Percentiles rank a stretch among this genome's conserved stretches.
Evolutionary conservation across 2,888 invertebrate species (phyloP).

Genomic region (Dendrolimus pini): DNA sequence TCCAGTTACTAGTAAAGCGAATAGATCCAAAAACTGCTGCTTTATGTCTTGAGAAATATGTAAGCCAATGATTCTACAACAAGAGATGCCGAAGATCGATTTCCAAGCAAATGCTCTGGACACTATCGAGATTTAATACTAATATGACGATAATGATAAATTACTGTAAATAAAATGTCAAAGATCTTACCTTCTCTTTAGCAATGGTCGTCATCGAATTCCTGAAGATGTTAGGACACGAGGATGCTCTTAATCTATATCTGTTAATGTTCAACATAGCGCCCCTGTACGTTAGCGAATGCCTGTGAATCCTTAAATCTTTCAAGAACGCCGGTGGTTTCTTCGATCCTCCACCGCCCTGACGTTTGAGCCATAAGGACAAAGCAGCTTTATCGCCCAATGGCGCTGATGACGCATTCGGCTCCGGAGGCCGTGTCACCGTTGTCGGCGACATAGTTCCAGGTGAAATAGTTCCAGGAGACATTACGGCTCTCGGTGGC

Average conservation of each 20-base stretch:
- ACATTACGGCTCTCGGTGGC: conserved; percentile 46
- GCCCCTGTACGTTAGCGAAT: conserved; percentile 88
- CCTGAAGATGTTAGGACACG: conserved; percentile 93
- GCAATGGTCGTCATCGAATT: conserved; percentile 91
- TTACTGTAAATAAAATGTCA: too few species aligned
- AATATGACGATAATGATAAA: too few species aligned
- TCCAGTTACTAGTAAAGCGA: too few species aligned
- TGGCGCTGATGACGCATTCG: conserved; percentile 26
- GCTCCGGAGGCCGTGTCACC: conserved; percentile 27
- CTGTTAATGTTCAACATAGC: conserved; percentile 91
- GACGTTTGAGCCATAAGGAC: conserved; percentile 75
- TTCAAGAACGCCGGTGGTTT: conserved; percentile 82
- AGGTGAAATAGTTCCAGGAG: conserved; percentile 37
- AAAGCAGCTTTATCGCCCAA: conserved; percentile 65
- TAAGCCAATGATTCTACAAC: too few species aligned
- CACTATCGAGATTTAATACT: too few species aligned
- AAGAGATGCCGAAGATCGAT: too few species aligned
- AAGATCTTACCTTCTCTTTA: conserved; percentile 79
- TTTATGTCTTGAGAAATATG: too few species aligned
- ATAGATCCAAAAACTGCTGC: too few species aligned
- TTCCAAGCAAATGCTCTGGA: too few species aligned
- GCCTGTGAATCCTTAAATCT: conserved; percentile 84
- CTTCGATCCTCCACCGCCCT: conserved; percentile 60
- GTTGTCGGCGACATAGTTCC: conserved; percentile 42
- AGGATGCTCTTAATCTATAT: conserved; percentile 88